A percentile compares a stretch with the other conserved stretches of the same genome.
phyloP scores from a whole-genome alignment of 2,113 vertebrate species.

The Catharus minimus region DNA sequence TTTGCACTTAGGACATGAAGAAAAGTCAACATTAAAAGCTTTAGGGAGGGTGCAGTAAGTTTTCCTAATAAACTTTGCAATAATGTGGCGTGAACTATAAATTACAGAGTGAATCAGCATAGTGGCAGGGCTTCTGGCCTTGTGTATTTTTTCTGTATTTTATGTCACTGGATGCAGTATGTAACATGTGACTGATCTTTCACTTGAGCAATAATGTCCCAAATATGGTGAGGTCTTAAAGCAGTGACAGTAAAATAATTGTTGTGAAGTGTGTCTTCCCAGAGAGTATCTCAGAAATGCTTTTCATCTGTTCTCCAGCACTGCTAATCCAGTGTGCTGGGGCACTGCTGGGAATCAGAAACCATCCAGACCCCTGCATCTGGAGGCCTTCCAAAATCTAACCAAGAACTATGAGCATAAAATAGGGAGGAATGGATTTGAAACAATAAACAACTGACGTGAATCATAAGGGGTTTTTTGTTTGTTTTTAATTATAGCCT shows the following conservation, averaged over 20 bases:
- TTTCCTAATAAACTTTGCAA: not conserved
- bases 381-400: not conserved
- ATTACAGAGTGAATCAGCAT: not conserved
- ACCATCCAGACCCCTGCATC: not conserved
- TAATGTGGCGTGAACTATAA: not conserved
- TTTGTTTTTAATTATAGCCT: not conserved
- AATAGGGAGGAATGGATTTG: not conserved
- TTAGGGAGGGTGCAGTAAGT: not conserved
- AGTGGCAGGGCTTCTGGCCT: not conserved
- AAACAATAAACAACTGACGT: not conserved
- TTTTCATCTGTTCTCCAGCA: rapidly evolving
- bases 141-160: not conserved
- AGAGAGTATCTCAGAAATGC: not conserved
- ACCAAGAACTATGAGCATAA: not conserved
- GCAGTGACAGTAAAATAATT: not conserved
- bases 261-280: not conserved
- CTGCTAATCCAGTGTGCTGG: not conserved
- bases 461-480: not conserved
- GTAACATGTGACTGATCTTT: not conserved
- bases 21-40: not conserved
- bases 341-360: not conserved
- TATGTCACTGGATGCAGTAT: not conserved
- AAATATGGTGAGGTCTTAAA: not conserved
- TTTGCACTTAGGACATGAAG: rapidly evolving
- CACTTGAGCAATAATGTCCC: conserved; percentile 17